Base-by-base conservation (phyloP, 2,797 vertebrate genomes). In the Sebastes itinus region DNA sequence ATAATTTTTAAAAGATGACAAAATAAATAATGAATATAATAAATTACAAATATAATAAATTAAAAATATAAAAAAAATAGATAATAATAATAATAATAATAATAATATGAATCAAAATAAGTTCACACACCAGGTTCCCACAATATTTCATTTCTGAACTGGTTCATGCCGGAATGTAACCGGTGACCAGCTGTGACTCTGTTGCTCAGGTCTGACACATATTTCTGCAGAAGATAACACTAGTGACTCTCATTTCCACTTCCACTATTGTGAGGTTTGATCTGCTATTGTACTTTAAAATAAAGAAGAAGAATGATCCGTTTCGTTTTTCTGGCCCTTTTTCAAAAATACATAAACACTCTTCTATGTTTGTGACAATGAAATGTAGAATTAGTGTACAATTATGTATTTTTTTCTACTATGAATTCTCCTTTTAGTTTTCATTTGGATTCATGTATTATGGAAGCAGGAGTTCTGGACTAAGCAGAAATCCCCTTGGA, bases 401-500 rank as follows among this genome's bases (percentile, higher is more conserved):
- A 23, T 70, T 2, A 14, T 30, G 46, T 20, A 2, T 54, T 72
- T 70, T 72, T 32, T 65, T 32, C 30, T 38, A 3, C 61, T 18
- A 2, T 73, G 7, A n/a, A 52, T 52, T 52, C 18, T 52, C 20
- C 20, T 52, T 52, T 52, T 52, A 52, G 3, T 46, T 58, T 58
- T 22, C 2, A 72, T 78, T 83, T 81, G 28, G 30, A 70, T 59
- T 61, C 3, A 0, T 82, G 71, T 76, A 28, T 75, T 30, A 16
- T 55, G 12, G 35, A 75, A 71, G 68, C 20, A 73, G 49, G 35
- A 75, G 58, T 20, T 83, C 30, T 42, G 28, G 16, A 58, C 3
- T 1, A 55, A 38, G 13, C 49, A 77, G 71, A 90, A 83, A 80
- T 87, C 75, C 83, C 67, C 67, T 61, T 78, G 30, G 62, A 87